These are phyloP conservation scores for Temnothorax longispinosus DNA, from an alignment of 1,140 invertebrate species.

Conservation along the genomic window DNA sequence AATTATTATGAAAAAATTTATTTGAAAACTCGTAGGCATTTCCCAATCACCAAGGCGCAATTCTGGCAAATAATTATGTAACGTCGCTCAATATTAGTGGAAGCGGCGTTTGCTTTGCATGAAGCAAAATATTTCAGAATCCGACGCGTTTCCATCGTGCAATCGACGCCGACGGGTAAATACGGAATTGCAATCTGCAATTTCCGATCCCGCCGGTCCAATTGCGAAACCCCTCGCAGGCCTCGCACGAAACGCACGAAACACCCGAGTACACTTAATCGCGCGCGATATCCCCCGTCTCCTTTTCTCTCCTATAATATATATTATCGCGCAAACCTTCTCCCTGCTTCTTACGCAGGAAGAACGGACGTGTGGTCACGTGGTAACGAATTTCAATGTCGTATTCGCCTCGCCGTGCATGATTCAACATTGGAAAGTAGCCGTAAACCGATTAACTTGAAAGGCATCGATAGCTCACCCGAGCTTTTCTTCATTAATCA, in stretches of 20 bases:
- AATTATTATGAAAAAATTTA: background rate
- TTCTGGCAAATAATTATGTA: constrained; percentile 11
- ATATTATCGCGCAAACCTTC: background rate
- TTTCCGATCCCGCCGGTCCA: background rate
- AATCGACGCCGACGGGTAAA: background rate
- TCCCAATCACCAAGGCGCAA: background rate
- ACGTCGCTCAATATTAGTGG: constrained; percentile 11
- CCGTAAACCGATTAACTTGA: background rate
- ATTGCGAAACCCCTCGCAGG: background rate
- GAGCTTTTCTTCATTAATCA: background rate
- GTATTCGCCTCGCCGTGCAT: background rate
- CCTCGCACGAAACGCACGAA: too few relatives aligned
- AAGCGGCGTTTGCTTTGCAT: background rate
- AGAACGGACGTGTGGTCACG: background rate
- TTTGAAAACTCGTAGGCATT: background rate
- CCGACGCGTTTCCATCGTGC: background rate
- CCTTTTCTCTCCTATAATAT: background rate
- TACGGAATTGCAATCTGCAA: too few relatives aligned
- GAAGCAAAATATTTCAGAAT: background rate
- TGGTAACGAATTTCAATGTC: constrained; percentile 13
- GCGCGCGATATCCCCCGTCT: background rate
- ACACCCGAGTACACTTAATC: too few relatives aligned
- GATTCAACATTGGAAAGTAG: background rate
- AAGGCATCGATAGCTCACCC: background rate
- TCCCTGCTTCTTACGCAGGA: background rate